These are phyloP conservation scores for Timandra comae DNA, from an alignment of 2,888 invertebrate species.

Conservation along the genomic window DNA sequence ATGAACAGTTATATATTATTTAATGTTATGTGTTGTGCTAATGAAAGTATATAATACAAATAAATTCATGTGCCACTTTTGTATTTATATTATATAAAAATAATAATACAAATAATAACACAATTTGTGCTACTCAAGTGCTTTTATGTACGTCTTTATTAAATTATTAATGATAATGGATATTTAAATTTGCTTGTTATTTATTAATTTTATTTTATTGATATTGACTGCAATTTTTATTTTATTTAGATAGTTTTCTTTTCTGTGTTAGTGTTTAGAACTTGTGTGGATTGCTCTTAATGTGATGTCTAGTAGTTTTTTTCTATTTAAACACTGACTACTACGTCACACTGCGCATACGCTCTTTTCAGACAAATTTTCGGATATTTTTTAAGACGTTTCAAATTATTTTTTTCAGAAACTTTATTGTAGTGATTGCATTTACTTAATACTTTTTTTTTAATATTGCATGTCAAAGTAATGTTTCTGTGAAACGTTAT, in stretches of 20 bases:
- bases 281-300: constrained; percentile 21
- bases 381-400: background rate
- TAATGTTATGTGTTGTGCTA: constrained; percentile 50
- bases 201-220: constrained; percentile 41
- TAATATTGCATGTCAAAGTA: constrained; percentile 1
- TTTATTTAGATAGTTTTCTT: constrained; percentile 35
- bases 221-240: constrained; percentile 42
- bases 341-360: too few species aligned
- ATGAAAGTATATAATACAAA: constrained; percentile 50
- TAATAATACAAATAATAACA: constrained; percentile 31
- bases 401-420: too few species aligned
- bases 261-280: constrained; percentile 38
- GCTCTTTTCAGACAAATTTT: constrained; percentile 6
- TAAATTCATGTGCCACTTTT: constrained; percentile 67
- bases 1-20: constrained; percentile 50
- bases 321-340: too few species aligned
- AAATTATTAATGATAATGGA: constrained; percentile 47
- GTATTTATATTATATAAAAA: constrained; percentile 32
- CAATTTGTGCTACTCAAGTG: constrained; percentile 69
- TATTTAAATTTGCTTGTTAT: constrained; percentile 75
- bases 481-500: too few species aligned
- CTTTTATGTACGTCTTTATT: constrained; percentile 66
- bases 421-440: too few species aligned
- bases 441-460: too few species aligned
- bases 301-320: constrained; percentile 25